These are phyloP conservation scores for Mus spicilegus DNA, from an alignment of 2,113 vertebrate genomes.

Conservation along the genomic window DNA sequence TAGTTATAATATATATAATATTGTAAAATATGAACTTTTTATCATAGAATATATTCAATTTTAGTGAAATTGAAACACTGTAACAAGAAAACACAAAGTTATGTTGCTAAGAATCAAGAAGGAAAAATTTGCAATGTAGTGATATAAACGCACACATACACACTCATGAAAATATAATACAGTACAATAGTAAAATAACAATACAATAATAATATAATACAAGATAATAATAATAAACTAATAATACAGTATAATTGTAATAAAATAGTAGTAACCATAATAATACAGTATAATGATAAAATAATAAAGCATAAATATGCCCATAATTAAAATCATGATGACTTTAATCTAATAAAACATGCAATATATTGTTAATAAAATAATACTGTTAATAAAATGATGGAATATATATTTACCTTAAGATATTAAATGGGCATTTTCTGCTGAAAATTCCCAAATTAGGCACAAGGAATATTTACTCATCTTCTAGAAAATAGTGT, in stretches of 20 bases:
- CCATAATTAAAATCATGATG: conserved; percentile 43
- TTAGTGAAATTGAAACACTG: conserved; percentile 56
- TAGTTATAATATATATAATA: conserved; percentile 30
- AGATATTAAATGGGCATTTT: conserved; percentile 37
- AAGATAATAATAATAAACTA: too few species aligned
- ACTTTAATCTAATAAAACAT: conserved; percentile 12
- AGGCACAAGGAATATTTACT: background rate
- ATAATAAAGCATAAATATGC: background rate
- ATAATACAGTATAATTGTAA: too few species aligned
- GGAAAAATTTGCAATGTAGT: background rate
- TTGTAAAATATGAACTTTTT: conserved; percentile 23
- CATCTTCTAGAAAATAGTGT: conserved; percentile 7
- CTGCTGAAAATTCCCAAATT: conserved; percentile 7
- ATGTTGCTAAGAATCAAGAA: background rate
- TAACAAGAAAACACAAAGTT: background rate
- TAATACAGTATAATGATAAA: too few species aligned
- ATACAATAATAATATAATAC: too few species aligned
- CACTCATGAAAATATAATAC: background rate
- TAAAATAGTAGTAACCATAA: too few species aligned
- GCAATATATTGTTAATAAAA: background rate
- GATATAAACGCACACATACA: background rate
- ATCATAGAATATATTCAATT: background rate
- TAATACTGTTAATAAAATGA: conserved; percentile 18
- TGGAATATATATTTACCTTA: background rate
- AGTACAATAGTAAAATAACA: too few species aligned